These are phyloP conservation scores for Acanthacorydalis orientalis DNA, from an alignment of 2,888 invertebrate species.

Conservation along the genomic window DNA sequence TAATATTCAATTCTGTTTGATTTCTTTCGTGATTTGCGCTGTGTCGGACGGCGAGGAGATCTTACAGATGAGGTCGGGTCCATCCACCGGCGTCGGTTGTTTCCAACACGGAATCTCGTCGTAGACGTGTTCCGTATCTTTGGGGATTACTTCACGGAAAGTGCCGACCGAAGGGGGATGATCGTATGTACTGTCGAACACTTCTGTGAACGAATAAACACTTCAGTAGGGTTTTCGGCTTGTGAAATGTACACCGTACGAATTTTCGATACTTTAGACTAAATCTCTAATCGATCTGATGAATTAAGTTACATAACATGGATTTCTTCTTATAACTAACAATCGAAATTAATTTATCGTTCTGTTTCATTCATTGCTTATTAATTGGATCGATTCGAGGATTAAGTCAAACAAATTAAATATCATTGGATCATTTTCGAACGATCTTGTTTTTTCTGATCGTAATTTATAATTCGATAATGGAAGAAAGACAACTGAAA, in stretches of 20 bases:
- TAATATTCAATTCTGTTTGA: not conserved
- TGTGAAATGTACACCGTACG: not conserved
- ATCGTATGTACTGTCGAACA: slow-evolving; percentile 28
- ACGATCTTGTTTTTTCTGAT: no score
- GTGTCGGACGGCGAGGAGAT: not conserved
- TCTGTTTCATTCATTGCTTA: no score
- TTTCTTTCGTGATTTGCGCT: not conserved
- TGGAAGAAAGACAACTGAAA: no score
- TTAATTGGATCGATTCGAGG: no score
- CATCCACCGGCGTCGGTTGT: not conserved
- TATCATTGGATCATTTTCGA: no score
- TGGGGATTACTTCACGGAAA: slow-evolving; percentile 21
- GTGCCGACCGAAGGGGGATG: slow-evolving; percentile 28
- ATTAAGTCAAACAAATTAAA: no score
- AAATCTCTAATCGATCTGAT: no score
- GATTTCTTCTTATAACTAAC: no score
- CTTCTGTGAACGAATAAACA: slow-evolving; percentile 1
- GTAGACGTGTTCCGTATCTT: slow-evolving; percentile 41
- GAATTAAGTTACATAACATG: no score
- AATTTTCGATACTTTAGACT: no score
- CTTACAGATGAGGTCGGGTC: not conserved
- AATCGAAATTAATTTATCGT: no score
- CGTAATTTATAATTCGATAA: no score
- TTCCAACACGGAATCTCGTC: slow-evolving; percentile 41
- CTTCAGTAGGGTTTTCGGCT: not conserved